A percentile compares a stretch with the other conserved stretches of the same genome.
phyloP scores from a whole-genome alignment of 2,113 vertebrate genomes.

The Vombatus ursinus region DNA sequence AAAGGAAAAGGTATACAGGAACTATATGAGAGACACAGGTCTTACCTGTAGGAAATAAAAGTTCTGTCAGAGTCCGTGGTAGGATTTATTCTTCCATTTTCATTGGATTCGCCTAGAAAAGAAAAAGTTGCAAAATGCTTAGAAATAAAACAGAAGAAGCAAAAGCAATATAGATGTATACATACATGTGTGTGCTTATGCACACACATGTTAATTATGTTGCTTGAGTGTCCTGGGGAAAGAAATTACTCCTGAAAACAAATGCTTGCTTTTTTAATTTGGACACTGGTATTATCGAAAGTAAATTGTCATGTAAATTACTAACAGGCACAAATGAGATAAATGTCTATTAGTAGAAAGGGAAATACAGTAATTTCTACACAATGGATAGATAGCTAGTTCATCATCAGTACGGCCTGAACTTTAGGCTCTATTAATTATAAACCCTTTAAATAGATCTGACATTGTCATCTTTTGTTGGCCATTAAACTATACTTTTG shows the following conservation, averaged over 20 bases:
- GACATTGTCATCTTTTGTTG: not conserved
- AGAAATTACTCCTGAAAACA: conserved; percentile 11
- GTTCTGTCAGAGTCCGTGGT: conserved; percentile 83
- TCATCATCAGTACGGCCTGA: not conserved
- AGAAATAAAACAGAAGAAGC: conserved; percentile 44
- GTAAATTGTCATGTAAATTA: not conserved
- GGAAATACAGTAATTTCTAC: not conserved
- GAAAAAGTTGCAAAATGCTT: conserved; percentile 63
- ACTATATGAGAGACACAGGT: not conserved
- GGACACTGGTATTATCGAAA: not conserved
- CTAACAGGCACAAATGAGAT: conserved; percentile 31
- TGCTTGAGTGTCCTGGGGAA: not conserved
- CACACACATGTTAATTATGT: not conserved
- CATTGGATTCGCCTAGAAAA: conserved; percentile 81
- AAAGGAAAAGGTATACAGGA: not conserved
- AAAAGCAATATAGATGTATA: not conserved
- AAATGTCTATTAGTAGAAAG: not conserved
- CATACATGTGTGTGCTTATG: not conserved
- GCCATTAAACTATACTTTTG: not conserved
- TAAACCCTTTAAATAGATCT: not conserved
- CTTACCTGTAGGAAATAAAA: conserved; percentile 87
- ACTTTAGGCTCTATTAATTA: not conserved
- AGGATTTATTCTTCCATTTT: conserved; percentile 82
- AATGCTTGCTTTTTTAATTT: not conserved
- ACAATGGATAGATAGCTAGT: not conserved